A percentile compares a stretch with the other conserved stretches of the same genome.
Evolutionary conservation across 1,140 invertebrate genomes (phyloP).

Genomic region (Zaprionus kolodkinae): DNA sequence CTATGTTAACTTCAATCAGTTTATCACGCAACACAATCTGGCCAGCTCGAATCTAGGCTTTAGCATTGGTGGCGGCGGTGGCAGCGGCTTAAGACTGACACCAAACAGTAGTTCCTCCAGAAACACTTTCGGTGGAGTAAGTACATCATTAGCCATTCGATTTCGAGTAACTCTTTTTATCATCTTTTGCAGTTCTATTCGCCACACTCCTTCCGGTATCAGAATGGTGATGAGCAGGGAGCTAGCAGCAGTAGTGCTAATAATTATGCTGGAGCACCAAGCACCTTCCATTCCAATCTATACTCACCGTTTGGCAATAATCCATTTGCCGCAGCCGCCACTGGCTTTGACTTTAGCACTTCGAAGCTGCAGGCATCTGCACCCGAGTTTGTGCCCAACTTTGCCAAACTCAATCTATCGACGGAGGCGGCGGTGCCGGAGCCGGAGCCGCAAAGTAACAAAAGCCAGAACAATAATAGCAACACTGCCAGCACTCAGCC

Average conservation of each 20-base stretch:
- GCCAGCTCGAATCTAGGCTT: conserved; percentile 29
- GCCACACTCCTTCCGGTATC: conserved; percentile 39
- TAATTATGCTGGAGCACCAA: conserved; percentile 24
- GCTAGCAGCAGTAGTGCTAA: neutral
- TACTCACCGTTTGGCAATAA: conserved; percentile 69
- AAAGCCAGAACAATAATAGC: conserved; percentile 42
- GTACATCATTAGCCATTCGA: conserved; percentile 9
- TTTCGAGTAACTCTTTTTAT: neutral
- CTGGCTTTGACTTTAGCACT: conserved; percentile 64
- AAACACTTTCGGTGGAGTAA: conserved; percentile 49
- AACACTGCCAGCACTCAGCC: conserved; percentile 34
- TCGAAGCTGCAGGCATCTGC: conserved; percentile 79
- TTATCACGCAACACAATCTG: conserved; percentile 81
- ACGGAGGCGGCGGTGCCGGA: conserved; percentile 7
- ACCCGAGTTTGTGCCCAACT: conserved; percentile 78
- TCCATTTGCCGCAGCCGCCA: conserved; percentile 53
- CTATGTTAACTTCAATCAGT: conserved; percentile 83
- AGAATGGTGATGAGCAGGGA: conserved; percentile 55
- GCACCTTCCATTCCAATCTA: conserved; percentile 45
- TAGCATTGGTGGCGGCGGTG: conserved; percentile 36
- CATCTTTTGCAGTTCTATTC: conserved; percentile 37
- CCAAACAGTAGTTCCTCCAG: conserved; percentile 27
- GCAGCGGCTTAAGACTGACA: conserved; percentile 48
- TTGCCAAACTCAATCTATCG: conserved; percentile 65
- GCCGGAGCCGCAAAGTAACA: conserved; percentile 8